Base-by-base conservation (phyloP, 1,140 invertebrate species). In the Ceratina calcarata region DNA sequence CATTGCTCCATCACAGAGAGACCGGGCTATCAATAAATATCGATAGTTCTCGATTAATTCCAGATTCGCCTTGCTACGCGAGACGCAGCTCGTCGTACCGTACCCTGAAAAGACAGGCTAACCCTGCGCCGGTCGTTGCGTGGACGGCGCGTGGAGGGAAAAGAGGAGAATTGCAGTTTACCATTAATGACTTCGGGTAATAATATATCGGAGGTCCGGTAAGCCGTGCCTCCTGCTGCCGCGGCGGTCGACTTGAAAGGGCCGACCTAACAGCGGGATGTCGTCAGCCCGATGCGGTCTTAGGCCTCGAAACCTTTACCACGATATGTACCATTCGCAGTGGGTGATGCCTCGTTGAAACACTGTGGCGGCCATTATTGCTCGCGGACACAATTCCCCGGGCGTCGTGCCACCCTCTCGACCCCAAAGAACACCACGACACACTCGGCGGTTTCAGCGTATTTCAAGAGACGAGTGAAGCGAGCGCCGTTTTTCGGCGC, bases 211-310 rank as follows among this genome's bases (percentile, higher is more conserved):
- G 87, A 75, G 87, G 86, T 79, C 78, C 84, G 83, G 85, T 71
- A 74, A 85, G 81, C 86, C 80, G 86, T 89, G 88, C 90, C 90
- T 91, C 90, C 91, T 84, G 90, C 87, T 91, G 91, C 88, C 90
- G 85, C 73, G 90, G 89, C 91, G 91, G 91, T 79, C 86, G 83
- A 92, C 91, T 89, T 92, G 91, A 92, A 92, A 91, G 91, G 85
- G 86, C 86, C 88, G 85, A 87, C 80, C 86, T 86, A 91, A 90
- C 91, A 91, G 91, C 91, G 90, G 91, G 91, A 89, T 89, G 90
- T 91, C 90, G 90, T 89, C 90, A 83, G 86, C 79, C 75, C 81
- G 81, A 87, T 86, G 85, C 84, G 78, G 75, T 84, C 77, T 80
- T 72, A 86, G 85, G 81, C 81, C 78, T 86, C 83, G 78, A 86